phyloP scores from a whole-genome alignment of 2,888 invertebrate species.

The Rhogogaster chlorosoma region DNA sequence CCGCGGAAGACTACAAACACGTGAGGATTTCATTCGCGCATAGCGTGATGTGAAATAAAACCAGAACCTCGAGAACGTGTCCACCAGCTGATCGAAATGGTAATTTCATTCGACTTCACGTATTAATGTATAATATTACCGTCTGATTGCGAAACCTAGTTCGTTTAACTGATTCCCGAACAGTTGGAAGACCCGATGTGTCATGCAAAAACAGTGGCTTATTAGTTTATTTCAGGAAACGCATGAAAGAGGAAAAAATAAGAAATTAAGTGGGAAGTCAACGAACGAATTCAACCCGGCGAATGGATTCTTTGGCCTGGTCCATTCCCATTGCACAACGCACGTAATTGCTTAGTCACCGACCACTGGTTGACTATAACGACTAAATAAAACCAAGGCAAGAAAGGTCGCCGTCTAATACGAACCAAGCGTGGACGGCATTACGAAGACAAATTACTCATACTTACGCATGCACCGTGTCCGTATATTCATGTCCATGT shows the following conservation, averaged over 20 bases:
- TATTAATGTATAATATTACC: not conserved
- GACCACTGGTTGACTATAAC: conserved; percentile 5
- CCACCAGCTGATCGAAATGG: not conserved
- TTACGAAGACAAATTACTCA: not conserved
- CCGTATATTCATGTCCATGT: not conserved
- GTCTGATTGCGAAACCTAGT: not conserved
- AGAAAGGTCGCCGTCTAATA: not conserved
- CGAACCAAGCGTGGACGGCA: not conserved
- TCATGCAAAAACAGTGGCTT: conserved; percentile 8
- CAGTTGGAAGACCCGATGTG: not conserved
- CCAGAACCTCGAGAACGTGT: not conserved
- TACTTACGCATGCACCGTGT: not conserved
- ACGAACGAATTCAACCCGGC: not conserved
- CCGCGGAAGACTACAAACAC: not conserved
- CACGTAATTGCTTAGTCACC: not conserved
- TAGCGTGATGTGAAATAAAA: not conserved
- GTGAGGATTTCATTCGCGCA: not conserved
- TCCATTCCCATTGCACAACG: conserved; percentile 30
- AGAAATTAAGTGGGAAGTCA: not conserved
- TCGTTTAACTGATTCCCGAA: not conserved
- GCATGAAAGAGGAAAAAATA: not conserved
- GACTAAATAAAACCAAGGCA: conserved; percentile 18
- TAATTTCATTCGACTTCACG: not conserved
- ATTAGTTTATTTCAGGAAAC: not conserved
- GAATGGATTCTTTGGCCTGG: conserved; percentile 12